Base-by-base conservation (phyloP, 2,888 invertebrate species). In the Dexiosoma caninum region DNA sequence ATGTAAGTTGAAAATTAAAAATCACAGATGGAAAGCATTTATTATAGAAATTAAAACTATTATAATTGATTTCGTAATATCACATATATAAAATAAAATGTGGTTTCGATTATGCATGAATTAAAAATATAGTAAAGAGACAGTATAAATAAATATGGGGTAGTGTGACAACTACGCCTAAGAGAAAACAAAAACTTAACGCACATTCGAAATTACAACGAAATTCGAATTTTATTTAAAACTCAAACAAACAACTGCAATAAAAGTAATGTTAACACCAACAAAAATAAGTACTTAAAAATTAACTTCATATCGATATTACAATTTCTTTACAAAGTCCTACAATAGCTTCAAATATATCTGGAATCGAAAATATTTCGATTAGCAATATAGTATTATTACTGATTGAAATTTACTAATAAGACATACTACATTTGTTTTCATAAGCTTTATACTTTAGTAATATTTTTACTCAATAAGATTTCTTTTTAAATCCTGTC, bases 1-100 rank as follows among this genome's bases (percentile, higher is more conserved):
- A 89, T 89, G 84, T 89, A 90, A 90, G 71, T 55, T n/a, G 10
- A 21, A 42, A 37, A 10, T n/a, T 27, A 53, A n/a, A n/a, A n/a
- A n/a, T n/a, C n/a, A 32, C 3, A 23, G 16, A 19, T 60, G 37
- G 32, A 62, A 10, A 59, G 35, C 8, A n/a, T 57, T 27, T 53
- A 37, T 0, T 55, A 12, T 19, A 14, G 4, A 57, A 64, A 57
- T 57, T 19, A 44, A 67, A 7, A 53, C 16, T 21, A 44, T 23
- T 44, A 2, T 44, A 51, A 30, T 27, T 51, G 14, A 35, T n/a
- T 30, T 30, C 51, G 30, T 14, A 53, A 53, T 16, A 49, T 14
- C 7, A 4, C 10, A 55, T 32, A n/a, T n/a, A 55, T 55, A 16
- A 37, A 12, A 40, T 9, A 2, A n/a, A 32, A 37, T 27, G 72